phyloP scores from a whole-genome alignment of 2,888 invertebrate species.

The Drosophila quinaria region DNA sequence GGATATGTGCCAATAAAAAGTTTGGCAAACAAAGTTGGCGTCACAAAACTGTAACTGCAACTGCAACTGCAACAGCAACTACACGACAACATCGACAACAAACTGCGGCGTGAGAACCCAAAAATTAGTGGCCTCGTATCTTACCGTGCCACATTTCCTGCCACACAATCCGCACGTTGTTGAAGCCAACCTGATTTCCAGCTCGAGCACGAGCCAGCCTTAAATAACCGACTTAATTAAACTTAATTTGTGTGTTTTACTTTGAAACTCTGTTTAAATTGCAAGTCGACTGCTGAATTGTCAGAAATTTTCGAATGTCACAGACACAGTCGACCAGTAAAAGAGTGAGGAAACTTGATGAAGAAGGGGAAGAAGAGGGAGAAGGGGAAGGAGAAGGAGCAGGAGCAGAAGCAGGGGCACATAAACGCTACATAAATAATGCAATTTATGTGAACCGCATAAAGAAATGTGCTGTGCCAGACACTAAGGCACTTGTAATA shows the following conservation, averaged over 20 bases:
- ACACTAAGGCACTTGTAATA: constrained; percentile 77
- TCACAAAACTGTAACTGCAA: constrained; percentile 76
- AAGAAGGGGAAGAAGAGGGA: not conserved
- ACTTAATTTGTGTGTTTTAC: constrained; percentile 65
- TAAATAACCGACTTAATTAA: constrained; percentile 71
- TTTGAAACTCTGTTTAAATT: constrained; percentile 26
- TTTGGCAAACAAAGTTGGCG: constrained; percentile 81
- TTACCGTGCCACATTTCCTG: constrained; percentile 31
- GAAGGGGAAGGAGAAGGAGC: not conserved
- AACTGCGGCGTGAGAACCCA: constrained; percentile 46
- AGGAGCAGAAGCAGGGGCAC: constrained; percentile 8
- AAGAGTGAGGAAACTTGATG: not conserved
- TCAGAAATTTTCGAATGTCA: constrained; percentile 62
- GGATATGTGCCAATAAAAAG: constrained; percentile 82
- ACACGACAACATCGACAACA: constrained; percentile 33
- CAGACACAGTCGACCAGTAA: constrained; percentile 25
- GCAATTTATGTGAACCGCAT: constrained; percentile 77
- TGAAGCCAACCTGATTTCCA: constrained; percentile 44
- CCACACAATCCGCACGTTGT: constrained; percentile 27
- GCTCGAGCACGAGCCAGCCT: constrained; percentile 27
- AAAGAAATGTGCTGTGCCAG: constrained; percentile 73
- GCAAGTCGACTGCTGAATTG: constrained; percentile 46
- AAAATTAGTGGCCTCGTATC: constrained; percentile 60
- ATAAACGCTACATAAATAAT: constrained; percentile 77
- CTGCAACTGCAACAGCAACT: constrained; percentile 33